Base-by-base conservation (phyloP, 2,113 vertebrate genomes). In the Pao palembangensis region DNA sequence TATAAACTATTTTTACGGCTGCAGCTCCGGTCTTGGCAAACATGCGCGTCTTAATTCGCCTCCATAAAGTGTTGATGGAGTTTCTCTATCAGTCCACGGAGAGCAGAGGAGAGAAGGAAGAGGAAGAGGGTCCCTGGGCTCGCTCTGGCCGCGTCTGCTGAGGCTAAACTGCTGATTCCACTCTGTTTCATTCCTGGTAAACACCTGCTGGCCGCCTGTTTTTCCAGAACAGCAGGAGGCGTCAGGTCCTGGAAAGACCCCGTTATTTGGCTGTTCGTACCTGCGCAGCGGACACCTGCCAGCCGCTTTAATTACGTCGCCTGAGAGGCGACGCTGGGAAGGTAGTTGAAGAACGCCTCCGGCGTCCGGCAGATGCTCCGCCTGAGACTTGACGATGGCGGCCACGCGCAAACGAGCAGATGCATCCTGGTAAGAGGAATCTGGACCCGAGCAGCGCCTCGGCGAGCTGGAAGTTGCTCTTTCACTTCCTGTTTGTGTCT, bases 221-320 rank as follows among this genome's bases (percentile, higher is more conserved):
- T 58, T 56, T 60, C 1, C 25, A 0, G 73, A 51, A 18, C 78
- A 61, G 78, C 59, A 8, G 80, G 74, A 69, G 76, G 67, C 65
- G 21, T 82, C 78, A 55, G 70, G 56, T 76, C 70, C 60, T 71
- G 70, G 75, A 72, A 67, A 67, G 62, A 74, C 34, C 72, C 73
- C 61, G 44, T 84, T 84, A 79, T 87, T 73, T 84, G 83, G 21
- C 21, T 23, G 21, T 23, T 23, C 3, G 21, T 23, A 23, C 21
- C 21, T 23, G 21, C 21, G 21, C 21, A 3, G 21, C 21, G 21
- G 81, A 84, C 81, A 82, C 76, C 76, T 82, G 84, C 79, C 80
- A 80, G 64, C 57, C 50, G 82, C 78, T 86, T 86, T 80, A 77
- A 86, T 86, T 85, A 77, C 80, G 69, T 74, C 20, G 50, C 59